Evolutionary conservation across 2,113 vertebrate species (phyloP).

Genomic region (Galbula dea): DNA sequence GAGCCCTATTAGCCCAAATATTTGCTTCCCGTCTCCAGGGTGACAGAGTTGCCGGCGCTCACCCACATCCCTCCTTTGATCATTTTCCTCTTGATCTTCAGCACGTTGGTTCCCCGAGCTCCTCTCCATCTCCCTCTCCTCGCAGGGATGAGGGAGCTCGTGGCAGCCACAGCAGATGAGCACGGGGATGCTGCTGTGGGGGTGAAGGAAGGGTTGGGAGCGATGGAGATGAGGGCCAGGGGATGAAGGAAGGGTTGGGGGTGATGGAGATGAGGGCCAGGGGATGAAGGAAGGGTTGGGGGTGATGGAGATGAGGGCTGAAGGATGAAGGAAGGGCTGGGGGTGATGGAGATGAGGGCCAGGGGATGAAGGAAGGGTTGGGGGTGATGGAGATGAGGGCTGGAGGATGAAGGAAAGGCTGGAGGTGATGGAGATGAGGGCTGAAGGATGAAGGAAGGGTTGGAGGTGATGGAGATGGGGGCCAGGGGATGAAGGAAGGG

Average conservation of each 20-base stretch:
- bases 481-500: fast-evolving
- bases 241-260: no score
- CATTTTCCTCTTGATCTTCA: constrained; percentile 48
- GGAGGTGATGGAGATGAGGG: not conserved
- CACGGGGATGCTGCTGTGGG: fast-evolving
- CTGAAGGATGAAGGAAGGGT: not conserved
- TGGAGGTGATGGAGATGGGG: no score
- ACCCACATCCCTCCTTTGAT: constrained; percentile 56
- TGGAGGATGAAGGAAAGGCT: not conserved
- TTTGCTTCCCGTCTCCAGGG: constrained; percentile 59
- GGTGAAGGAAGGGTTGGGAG: not conserved
- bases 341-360: not conserved
- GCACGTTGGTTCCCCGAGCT: not conserved
- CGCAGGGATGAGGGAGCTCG: not conserved
- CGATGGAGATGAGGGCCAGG: fast-evolving
- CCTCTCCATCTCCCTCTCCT: not conserved
- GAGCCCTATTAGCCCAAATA: constrained; percentile 43
- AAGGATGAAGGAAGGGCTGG: not conserved
- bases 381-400: not conserved
- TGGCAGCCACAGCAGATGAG: fast-evolving
- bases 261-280: not conserved
- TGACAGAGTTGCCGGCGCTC: constrained; percentile 41
- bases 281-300: not conserved
- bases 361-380: not conserved
- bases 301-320: fast-evolving